Evolutionary conservation across 2,797 vertebrate genomes (phyloP), one percentile per base, ranked within the genome.

Genomic region (Melanogrammus aeglefinus): DNA sequence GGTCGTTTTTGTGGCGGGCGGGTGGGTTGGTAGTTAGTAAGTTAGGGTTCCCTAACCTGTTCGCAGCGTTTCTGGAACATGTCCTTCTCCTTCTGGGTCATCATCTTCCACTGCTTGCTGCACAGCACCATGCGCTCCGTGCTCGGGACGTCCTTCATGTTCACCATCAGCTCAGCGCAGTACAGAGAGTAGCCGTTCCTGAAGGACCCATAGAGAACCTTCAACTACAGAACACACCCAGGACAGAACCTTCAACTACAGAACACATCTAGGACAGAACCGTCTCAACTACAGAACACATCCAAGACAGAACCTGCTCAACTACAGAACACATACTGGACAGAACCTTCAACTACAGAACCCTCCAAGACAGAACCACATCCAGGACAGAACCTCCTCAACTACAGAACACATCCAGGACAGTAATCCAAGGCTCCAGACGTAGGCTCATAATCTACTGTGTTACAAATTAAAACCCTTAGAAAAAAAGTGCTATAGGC

Each of bases 81-180:
- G 90, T 95, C 95, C 85, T 95, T 95, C 86, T 95, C 95, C 10
- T 94, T 95, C 86, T 95, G 94, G 0, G 92, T 95, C 94, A 95
- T 95, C 86, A 95, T 84, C 77, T 95, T 95, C 95, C 95, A 95
- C 87, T 94, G 94, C 73, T 95, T 94, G 51, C 94, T 95, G 88
- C 95, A 95, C 14, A 95, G 88, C 0, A 95, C 94, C 95, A 95
- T 95, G 18, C 94, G 88, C 91, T 95, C 94, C 0, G 95, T 95
- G 81, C 94, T 94, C 0, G 94, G 95, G 6, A 95, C 94, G 35
- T 95, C 94, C 89, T 95, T 95, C 94, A 95, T 95, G 91, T 94
- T 95, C 31, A 95, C 94, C 94, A 95, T 95, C 77, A 95, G 92
- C 89, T 95, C 94, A 0, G 94, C 95, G 1, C 95, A 95, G 91